Conservation (phyloP, 1,140 invertebrate species). For the Neelides sp. region DNA sequence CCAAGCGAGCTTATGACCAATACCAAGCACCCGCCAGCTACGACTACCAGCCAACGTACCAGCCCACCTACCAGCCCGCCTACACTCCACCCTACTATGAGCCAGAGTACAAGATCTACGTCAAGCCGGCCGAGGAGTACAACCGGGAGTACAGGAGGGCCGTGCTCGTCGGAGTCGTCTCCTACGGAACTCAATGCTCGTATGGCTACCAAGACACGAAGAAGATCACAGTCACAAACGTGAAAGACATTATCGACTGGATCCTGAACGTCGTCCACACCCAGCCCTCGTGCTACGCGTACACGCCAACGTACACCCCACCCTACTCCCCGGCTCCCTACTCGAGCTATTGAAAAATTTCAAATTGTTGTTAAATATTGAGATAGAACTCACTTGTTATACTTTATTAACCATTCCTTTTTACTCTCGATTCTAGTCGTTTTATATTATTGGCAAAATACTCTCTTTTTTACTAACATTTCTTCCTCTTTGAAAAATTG, state of each 20-base stretch:
- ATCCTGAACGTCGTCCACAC: conserved; percentile 20
- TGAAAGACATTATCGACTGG: conserved; percentile 22
- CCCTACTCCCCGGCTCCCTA: neutral
- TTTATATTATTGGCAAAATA: too few species aligned
- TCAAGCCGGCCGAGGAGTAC: conserved; percentile 13
- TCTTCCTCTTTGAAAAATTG: too few species aligned
- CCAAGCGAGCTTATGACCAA: conserved; percentile 4
- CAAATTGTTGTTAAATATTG: too few species aligned
- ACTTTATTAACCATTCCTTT: too few species aligned
- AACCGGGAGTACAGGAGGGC: conserved; percentile 20
- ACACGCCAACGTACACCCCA: conserved; percentile 1
- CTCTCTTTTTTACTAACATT: too few species aligned
- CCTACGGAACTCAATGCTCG: conserved; percentile 24
- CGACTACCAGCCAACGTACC: conserved; percentile 9
- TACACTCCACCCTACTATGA: conserved; percentile 10
- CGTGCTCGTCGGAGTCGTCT: conserved; percentile 23
- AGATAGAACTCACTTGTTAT: too few species aligned
- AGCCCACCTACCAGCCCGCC: conserved; percentile 7
- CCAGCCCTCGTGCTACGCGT: conserved; percentile 7
- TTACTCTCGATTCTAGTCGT: too few species aligned
- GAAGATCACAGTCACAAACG: conserved; percentile 23
- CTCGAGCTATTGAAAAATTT: too few species aligned
- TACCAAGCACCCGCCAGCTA: conserved; percentile 1
- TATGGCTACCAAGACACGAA: conserved; percentile 13
- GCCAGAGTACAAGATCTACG: neutral